Conservation (phyloP, 2,888 invertebrate species). For the Coleophora flavipennella region DNA sequence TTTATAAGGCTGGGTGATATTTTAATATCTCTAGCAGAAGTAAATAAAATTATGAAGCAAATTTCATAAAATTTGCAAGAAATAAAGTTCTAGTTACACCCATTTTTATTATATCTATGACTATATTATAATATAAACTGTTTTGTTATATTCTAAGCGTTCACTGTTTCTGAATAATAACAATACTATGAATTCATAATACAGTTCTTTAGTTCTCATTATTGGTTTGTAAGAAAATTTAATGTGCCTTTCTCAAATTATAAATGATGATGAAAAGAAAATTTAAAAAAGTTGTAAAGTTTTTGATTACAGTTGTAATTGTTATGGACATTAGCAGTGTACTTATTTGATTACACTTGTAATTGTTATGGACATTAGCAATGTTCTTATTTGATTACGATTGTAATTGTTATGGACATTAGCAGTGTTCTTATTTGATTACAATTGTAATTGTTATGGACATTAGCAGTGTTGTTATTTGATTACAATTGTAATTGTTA, state of each 20-base stretch:
- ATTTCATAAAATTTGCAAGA: too few relatives aligned
- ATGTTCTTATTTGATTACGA: too few relatives aligned
- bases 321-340: conserved; percentile 54
- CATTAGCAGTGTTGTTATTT: too few relatives aligned
- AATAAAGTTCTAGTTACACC: not conserved
- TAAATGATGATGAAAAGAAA: conserved; percentile 32
- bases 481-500: too few relatives aligned
- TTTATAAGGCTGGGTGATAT: not conserved
- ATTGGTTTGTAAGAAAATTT: conserved; percentile 65
- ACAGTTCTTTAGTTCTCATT: conserved; percentile 18
- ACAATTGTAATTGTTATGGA: too few relatives aligned
- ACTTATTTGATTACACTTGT: conserved; percentile 50
- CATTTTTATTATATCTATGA: not conserved
- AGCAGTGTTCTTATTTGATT: too few relatives aligned
- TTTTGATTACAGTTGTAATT: conserved; percentile 57
- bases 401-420: too few relatives aligned
- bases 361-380: conserved; percentile 30
- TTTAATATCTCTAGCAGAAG: too few relatives aligned
- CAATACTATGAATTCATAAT: not conserved
- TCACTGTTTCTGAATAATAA: too few relatives aligned
- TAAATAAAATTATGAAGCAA: too few relatives aligned
- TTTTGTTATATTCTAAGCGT: conserved; percentile 11
- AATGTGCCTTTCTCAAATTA: conserved; percentile 71
- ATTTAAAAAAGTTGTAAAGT: conserved; percentile 41
- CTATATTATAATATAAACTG: not conserved